Percentiles rank a stretch among this genome's conserved stretches.
Evolutionary conservation across 2,888 invertebrate species (phyloP).

Genomic region (Phortica magna): DNA sequence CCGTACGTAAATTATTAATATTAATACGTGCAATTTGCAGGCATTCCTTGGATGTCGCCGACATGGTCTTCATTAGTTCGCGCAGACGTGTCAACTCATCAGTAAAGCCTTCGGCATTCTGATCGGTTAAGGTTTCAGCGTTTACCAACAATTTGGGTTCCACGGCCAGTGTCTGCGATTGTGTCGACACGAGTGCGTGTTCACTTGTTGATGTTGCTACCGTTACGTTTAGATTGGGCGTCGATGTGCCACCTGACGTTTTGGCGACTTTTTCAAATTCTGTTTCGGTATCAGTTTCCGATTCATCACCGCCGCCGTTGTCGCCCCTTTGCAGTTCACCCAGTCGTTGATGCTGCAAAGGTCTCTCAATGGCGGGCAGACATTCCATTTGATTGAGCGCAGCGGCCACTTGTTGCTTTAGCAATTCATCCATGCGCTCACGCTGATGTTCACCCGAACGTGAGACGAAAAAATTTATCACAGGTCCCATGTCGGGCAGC

Average conservation of each 20-base stretch:
- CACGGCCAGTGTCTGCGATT: constrained; percentile 65
- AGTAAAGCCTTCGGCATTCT: constrained; percentile 83
- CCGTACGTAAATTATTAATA: constrained; percentile 80
- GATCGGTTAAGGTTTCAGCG: constrained; percentile 76
- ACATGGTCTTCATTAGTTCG: constrained; percentile 78
- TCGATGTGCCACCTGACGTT: not conserved
- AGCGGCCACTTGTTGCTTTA: constrained; percentile 47
- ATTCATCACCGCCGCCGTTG: constrained; percentile 84
- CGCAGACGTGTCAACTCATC: constrained; percentile 82
- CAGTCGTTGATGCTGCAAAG: constrained; percentile 48
- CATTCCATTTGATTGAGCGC: constrained; percentile 6
- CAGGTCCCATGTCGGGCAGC: constrained; percentile 84
- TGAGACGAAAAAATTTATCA: constrained; percentile 85
- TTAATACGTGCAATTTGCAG: constrained; percentile 82
- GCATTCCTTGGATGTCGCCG: constrained; percentile 80
- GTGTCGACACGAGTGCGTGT: constrained; percentile 50
- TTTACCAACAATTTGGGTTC: constrained; percentile 67
- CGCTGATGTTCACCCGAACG: constrained; percentile 71
- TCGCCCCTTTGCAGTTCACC: constrained; percentile 48
- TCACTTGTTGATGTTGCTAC: constrained; percentile 67
- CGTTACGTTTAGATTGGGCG: constrained; percentile 62
- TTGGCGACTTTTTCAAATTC: constrained; percentile 88
- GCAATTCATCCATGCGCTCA: constrained; percentile 51
- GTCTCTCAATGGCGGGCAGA: constrained; percentile 40
- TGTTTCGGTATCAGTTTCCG: constrained; percentile 86